Percentiles rank a stretch among this genome's conserved stretches.
These are phyloP conservation scores for Bungarus multicinctus DNA, from an alignment of 2,113 vertebrate species.

Conservation along the genomic window DNA sequence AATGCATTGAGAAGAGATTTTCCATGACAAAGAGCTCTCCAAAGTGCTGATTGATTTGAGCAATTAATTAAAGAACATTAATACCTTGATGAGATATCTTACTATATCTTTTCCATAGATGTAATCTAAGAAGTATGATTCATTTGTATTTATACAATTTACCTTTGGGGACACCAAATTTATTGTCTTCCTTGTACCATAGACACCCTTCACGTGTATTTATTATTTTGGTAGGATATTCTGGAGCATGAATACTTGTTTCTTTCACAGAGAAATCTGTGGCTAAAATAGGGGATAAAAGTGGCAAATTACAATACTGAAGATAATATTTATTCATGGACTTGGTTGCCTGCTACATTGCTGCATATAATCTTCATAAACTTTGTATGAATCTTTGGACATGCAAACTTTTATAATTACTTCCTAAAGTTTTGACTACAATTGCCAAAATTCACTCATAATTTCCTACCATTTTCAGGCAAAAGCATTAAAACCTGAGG, in stretches of 20 bases:
- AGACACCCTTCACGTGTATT: slow-evolving; percentile 74
- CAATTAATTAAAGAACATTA: neutral
- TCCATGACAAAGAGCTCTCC: neutral
- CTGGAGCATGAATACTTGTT: slow-evolving; percentile 75
- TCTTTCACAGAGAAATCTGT: slow-evolving; percentile 83
- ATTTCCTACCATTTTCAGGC: neutral
- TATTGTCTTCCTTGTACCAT: slow-evolving; percentile 90
- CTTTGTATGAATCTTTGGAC: neutral
- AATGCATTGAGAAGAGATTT: neutral
- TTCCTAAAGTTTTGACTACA: neutral
- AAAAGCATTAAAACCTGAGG: neutral
- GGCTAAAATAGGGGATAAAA: slow-evolving; percentile 64
- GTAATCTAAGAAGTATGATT: neutral
- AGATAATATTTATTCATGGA: neutral
- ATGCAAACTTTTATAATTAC: neutral
- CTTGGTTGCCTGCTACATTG: neutral
- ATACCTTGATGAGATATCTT: neutral
- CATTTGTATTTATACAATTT: slow-evolving; percentile 18
- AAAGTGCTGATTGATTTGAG: neutral
- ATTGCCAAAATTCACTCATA: neutral
- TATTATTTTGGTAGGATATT: slow-evolving; percentile 78
- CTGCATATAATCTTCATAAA: neutral
- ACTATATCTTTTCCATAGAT: neutral
- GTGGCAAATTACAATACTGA: neutral
- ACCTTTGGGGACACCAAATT: slow-evolving; percentile 92